phyloP scores from a whole-genome alignment of 2,797 vertebrate species.

The Pseudotriccus pelzelni region DNA sequence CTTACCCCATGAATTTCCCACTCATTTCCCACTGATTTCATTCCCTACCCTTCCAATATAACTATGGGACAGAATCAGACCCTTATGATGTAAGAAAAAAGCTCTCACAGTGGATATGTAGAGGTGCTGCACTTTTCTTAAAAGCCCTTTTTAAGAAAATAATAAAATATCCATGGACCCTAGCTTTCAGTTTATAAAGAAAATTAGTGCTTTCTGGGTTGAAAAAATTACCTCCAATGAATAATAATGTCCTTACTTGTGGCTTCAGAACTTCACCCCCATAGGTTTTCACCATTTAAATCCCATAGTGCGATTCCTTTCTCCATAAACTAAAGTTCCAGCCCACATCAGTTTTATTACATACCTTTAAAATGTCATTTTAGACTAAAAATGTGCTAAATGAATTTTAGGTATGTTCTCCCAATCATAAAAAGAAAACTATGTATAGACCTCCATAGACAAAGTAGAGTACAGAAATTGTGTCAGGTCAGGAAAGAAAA shows the following conservation, averaged over 20 bases:
- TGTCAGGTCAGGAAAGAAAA: neutral
- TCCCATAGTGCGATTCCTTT: neutral
- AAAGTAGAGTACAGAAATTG: neutral
- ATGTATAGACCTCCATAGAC: neutral
- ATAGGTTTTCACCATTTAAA: neutral
- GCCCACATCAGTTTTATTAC: constrained; percentile 7
- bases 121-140: neutral
- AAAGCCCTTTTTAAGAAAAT: neutral
- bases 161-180: neutral
- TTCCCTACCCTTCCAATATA: neutral
- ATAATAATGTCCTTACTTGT: constrained; percentile 18
- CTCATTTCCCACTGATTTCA: neutral
- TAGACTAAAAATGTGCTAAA: constrained; percentile 5
- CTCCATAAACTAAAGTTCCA: constrained; percentile 24
- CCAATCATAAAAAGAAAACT: neutral
- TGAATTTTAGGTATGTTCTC: neutral
- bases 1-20: neutral
- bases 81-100: neutral
- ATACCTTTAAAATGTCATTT: neutral
- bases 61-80: neutral
- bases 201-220: neutral
- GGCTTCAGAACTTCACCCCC: constrained; percentile 22
- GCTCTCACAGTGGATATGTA: neutral
- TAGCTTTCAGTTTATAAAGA: constrained; percentile 31
- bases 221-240: constrained; percentile 2